A percentile compares a stretch with the other conserved stretches of the same genome.
These are phyloP conservation scores for Tragelaphus oryx DNA, from an alignment of 2,797 vertebrate genomes.

Conservation along the genomic window DNA sequence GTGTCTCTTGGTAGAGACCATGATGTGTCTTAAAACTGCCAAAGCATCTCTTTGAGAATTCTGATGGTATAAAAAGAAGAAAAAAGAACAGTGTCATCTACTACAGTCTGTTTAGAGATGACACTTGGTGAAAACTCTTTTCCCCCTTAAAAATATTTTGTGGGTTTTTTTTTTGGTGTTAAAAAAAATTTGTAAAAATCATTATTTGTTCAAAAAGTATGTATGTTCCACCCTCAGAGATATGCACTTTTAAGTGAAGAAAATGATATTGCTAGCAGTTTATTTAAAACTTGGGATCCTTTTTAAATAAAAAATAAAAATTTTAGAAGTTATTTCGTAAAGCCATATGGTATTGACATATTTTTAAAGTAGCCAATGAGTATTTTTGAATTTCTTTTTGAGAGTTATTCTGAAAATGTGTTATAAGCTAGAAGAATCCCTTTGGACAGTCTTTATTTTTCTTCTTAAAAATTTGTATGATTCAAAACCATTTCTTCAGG, in stretches of 20 bases:
- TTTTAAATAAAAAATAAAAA: slow-evolving; percentile 68
- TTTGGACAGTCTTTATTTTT: slow-evolving; percentile 67
- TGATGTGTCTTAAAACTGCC: slow-evolving; percentile 73
- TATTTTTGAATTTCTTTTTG: slow-evolving; percentile 69
- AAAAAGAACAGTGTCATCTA: slow-evolving; percentile 51
- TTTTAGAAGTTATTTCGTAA: slow-evolving; percentile 72
- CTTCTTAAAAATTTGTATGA: slow-evolving; percentile 60
- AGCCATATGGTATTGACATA: slow-evolving; percentile 74
- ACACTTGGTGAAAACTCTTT: slow-evolving; percentile 54
- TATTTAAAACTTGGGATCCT: slow-evolving; percentile 69
- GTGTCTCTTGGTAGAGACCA: slow-evolving; percentile 66
- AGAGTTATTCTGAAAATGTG: slow-evolving; percentile 69
- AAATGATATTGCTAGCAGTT: slow-evolving; percentile 61
- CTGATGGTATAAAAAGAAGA: slow-evolving; percentile 62
- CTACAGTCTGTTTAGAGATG: slow-evolving; percentile 55
- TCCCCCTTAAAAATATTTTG: slow-evolving; percentile 25
- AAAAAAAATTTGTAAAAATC: slow-evolving; percentile 65
- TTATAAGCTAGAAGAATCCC: slow-evolving; percentile 59
- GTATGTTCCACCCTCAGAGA: slow-evolving; percentile 63
- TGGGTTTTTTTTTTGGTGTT: slow-evolving; percentile 53
- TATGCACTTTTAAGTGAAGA: slow-evolving; percentile 77
- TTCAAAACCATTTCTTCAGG: slow-evolving; percentile 55
- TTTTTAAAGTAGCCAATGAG: slow-evolving; percentile 68
- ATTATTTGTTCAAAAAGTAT: slow-evolving; percentile 66
- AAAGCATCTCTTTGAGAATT: slow-evolving; percentile 74